Evolutionary conservation across 2,888 invertebrate genomes (phyloP), one percentile per base, ranked within the genome.

Genomic region (Brenthis ino): DNA sequence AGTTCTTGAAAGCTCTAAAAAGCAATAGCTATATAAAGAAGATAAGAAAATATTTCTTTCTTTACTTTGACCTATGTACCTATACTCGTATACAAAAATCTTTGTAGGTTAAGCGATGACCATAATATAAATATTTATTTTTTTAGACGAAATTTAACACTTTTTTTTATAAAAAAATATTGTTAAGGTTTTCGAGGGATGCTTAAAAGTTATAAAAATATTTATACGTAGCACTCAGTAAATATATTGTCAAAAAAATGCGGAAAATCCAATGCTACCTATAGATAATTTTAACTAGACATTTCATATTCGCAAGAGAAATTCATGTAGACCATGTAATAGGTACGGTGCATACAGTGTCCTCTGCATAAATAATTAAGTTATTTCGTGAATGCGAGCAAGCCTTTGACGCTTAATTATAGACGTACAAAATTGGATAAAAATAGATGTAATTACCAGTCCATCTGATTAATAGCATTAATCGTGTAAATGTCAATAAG

Each of bases 371-470:
- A 33, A 47, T 24, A 58, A 58, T 47, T 3, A 58, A 48, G 11
- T 57, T 58, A 6, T 48, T 58, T 48, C n/a, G 48, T 58, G 28
- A 58, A 58, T 48, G 28, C 13, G 37, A 43, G n/a, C 48, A 20
- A 60, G 28, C 33, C 16, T 50, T 50, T 60, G 60, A 50, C 16
- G 6, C 16, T 60, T 60, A 11, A 60, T 60, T 28, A 50, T 12
- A 28, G 28, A 60, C n/a, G 28, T 20, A 28, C 28, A 60, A 50
- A 60, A 28, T 24, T 60, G 8, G 24, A n/a, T n/a, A 58, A 24
- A 28, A 58, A 58, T n/a, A 48, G n/a, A 60, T n/a, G 50, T 13
- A 24, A 50, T 60, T 60, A 50, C 8, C 11, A 60, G 28, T 20
- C 8, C 50, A 28, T 12, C 5, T 60, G 48, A 24, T 33, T 50